These are phyloP conservation scores for Cliona cf. orientalis DNA, from an alignment of 37 sponge, comb jelly and placozoan genomes.

Conservation along the genomic window DNA sequence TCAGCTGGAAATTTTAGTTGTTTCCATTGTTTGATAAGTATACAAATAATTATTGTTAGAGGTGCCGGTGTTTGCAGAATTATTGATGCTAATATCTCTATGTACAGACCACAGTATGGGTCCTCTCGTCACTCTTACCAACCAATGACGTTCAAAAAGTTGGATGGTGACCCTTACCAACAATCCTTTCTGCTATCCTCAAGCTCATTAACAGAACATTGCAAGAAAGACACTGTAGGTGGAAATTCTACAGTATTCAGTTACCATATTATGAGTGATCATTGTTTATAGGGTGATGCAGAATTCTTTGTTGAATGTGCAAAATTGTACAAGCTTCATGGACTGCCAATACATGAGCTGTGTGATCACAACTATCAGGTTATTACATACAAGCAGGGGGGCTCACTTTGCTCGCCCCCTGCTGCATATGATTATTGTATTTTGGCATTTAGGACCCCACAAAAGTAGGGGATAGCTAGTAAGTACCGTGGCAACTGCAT, in stretches of 20 bases:
- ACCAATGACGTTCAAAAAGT: constrained; percentile 49
- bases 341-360: constrained; percentile 66
- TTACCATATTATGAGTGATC: background rate
- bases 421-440: too few relatives aligned
- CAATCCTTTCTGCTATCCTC: constrained; percentile 49
- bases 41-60: too few relatives aligned
- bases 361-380: constrained; percentile 88
- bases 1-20: too few relatives aligned
- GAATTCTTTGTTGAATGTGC: constrained; percentile 38
- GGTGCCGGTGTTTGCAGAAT: too few relatives aligned
- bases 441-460: too few relatives aligned
- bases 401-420: too few relatives aligned
- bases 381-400: too few relatives aligned
- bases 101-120: background rate
- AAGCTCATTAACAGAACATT: constrained; percentile 50
- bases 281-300: background rate
- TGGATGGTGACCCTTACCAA: constrained; percentile 51
- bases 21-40: too few relatives aligned
- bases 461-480: too few relatives aligned
- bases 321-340: constrained; percentile 51
- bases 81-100: background rate
- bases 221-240: background rate
- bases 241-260: background rate
- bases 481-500: too few relatives aligned
- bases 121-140: constrained; percentile 34